Evolutionary conservation across 2,888 invertebrate genomes (phyloP).

Genomic region (Zygothrica quintamaculata): DNA sequence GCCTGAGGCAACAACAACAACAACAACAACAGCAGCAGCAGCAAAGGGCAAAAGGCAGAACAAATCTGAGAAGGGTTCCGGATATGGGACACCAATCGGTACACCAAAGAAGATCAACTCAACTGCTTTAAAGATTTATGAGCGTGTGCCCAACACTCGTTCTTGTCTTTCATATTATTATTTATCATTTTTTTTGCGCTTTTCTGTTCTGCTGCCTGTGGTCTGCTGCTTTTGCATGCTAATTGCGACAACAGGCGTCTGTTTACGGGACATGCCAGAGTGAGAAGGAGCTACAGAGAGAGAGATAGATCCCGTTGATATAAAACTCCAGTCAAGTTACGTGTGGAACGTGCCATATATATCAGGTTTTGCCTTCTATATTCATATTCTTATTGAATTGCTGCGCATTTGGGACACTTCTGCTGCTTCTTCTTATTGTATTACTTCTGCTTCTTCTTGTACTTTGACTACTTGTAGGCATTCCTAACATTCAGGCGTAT

Average conservation of each 20-base stretch:
- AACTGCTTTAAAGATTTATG: constrained; percentile 68
- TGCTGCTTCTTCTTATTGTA: constrained; percentile 58
- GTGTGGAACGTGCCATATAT: constrained; percentile 72
- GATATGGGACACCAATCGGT: constrained; percentile 59
- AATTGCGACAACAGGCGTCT: constrained; percentile 64
- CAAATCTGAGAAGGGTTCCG: constrained; percentile 59
- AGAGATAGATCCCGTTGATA: constrained; percentile 30
- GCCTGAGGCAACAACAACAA: constrained; percentile 7
- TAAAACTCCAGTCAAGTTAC: constrained; percentile 57
- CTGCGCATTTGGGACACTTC: constrained; percentile 74
- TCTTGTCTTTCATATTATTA: constrained; percentile 54
- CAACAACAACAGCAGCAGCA: too few relatives aligned
- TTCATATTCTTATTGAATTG: constrained; percentile 60
- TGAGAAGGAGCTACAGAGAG: too few relatives aligned
- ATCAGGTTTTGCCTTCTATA: constrained; percentile 68
- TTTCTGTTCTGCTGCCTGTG: constrained; percentile 3
- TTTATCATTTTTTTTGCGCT: constrained; percentile 39
- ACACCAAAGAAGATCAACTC: constrained; percentile 31
- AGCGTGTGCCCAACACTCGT: constrained; percentile 52
- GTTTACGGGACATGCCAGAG: constrained; percentile 63
- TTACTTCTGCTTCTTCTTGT: constrained; percentile 64
- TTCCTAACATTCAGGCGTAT: constrained; percentile 76
- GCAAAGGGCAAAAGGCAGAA: too few relatives aligned
- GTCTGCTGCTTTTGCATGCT: constrained; percentile 62
- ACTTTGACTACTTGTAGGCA: too few relatives aligned